Evolutionary conservation across 1,140 invertebrate species (phyloP), one percentile per base, ranked within the genome.

Genomic region (Wasmannia auropunctata): DNA sequence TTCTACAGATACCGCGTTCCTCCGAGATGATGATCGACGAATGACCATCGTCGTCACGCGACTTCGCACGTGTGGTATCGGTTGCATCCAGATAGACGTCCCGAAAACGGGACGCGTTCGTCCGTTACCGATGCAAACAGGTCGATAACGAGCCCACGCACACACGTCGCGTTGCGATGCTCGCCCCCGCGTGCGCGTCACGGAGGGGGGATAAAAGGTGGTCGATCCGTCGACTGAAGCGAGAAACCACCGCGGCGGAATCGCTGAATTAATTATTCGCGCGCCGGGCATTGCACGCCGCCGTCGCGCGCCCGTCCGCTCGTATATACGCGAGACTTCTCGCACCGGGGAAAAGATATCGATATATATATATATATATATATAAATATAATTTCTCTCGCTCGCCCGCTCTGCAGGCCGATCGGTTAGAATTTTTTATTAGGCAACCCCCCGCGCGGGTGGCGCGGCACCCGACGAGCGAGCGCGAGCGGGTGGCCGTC

Each of bases 351-450:
- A 25, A n/a, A 63, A 37, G 62, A 54, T 16, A 54, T 72, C 16
- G n/a, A 28, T 58, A 16, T 46, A 28, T 58, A n/a, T n/a, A n/a
- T n/a, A n/a, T n/a, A n/a, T n/a, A n/a, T n/a, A n/a, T n/a, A n/a
- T n/a, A n/a, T n/a, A n/a, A n/a, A n/a, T n/a, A 19, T 87, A 74
- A 88, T 70, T 65, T 63, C 19, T 63, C 54, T 77, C 62, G 51
- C 19, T 69, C 62, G 40, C 58, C 19, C 10, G 49, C 19, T 25
- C 16, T 37, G 54, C n/a, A n/a, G n/a, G n/a, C 43, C 11, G 31
- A 3, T 16, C 22, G 62, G 54, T 58, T n/a, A 22, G 72, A 60
- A 83, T 86, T 89, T 88, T 89, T 89, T 86, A 86, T 86, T 70
- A 31, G 43, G 14, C 22, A 43, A 31, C 10, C 28, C 56, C 28